Conservation (phyloP, 92 coral and sea anemone genomes). For the Phenganax marumi region DNA sequence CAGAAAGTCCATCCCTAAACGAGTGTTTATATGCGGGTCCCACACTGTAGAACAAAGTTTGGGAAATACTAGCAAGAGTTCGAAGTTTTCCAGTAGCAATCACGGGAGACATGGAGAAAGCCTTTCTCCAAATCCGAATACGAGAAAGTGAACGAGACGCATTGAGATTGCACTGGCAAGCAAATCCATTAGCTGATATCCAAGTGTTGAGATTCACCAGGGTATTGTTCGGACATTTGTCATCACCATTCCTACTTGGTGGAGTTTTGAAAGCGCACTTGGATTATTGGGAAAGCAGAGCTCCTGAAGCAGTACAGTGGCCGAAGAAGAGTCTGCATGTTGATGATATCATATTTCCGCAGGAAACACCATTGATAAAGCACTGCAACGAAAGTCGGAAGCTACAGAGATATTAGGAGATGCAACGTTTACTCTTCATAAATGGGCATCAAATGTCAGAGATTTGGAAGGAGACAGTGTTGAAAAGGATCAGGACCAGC, state of each 20-base stretch:
- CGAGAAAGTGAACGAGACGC: neutral
- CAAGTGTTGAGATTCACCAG: neutral
- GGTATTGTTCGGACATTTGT: neutral
- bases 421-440: neutral
- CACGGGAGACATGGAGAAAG: neutral
- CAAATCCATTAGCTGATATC: neutral
- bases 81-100: neutral
- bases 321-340: neutral
- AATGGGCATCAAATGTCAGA: neutral
- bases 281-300: neutral
- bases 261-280: neutral
- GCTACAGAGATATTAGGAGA: neutral
- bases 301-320: neutral
- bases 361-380: neutral
- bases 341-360: neutral
- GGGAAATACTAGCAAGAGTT: neutral
- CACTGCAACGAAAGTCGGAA: neutral
- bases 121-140: neutral
- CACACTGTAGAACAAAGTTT: neutral
- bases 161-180: neutral
- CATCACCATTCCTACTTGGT: neutral
- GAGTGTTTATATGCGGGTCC: conserved; percentile 1
- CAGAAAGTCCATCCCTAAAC: neutral
- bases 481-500: neutral
- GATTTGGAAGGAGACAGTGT: too few species aligned